A percentile compares a stretch with the other conserved stretches of the same genome.
Evolutionary conservation across 2,797 vertebrate genomes (phyloP).

Genomic region (Zonotrichia albicollis): DNA sequence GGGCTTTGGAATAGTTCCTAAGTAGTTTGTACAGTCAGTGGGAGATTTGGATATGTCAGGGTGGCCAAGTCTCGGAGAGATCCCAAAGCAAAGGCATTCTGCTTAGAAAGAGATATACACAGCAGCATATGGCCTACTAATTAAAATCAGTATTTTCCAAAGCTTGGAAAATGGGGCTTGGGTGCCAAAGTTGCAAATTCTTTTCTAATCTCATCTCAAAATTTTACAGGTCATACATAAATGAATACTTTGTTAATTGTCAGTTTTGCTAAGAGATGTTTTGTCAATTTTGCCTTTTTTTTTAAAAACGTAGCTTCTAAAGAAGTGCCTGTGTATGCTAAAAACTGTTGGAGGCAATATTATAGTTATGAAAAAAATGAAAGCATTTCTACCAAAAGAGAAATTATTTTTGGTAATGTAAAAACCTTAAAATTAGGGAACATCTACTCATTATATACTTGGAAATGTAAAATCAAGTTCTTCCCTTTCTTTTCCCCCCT

Average conservation of each 20-base stretch:
- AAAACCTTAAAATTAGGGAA: neutral
- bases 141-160: constrained; percentile 22
- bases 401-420: neutral
- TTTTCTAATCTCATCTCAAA: neutral
- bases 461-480: neutral
- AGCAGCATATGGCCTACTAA: constrained; percentile 2
- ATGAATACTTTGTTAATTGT: neutral
- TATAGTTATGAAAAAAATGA: neutral
- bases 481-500: accelerated
- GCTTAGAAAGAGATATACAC: neutral
- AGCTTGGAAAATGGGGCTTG: neutral
- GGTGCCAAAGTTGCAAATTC: neutral
- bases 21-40: constrained; percentile 3
- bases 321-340: neutral
- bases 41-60: neutral
- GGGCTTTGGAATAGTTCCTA: constrained; percentile 8
- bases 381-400: neutral
- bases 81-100: neutral
- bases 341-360: neutral
- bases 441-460: neutral
- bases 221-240: neutral
- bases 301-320: neutral
- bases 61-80: neutral
- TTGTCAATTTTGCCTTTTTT: neutral
- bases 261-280: neutral